Percentiles rank a stretch among this genome's conserved stretches.
Evolutionary conservation across 2,888 invertebrate genomes (phyloP).

Genomic region (Nipponacmea schrenckii): DNA sequence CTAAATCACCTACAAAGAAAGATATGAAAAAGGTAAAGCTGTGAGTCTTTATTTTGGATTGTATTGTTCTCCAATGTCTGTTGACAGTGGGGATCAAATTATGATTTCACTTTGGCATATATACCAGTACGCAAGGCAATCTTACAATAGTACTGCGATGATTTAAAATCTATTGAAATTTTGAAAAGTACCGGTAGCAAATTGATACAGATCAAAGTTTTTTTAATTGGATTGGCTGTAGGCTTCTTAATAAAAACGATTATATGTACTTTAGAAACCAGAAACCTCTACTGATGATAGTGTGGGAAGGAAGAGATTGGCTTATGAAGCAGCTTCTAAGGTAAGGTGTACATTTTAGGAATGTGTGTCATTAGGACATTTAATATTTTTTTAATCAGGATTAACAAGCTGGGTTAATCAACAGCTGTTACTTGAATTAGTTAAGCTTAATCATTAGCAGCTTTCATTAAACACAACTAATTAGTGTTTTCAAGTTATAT

Average conservation of each 20-base stretch:
- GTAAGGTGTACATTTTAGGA: constrained; percentile 28
- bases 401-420: background rate
- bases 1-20: constrained; percentile 27
- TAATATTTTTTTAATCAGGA: background rate
- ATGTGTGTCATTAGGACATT: background rate
- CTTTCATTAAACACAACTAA: too few species aligned
- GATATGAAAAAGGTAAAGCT: constrained; percentile 30
- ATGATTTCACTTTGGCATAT: background rate
- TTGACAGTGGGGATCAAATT: background rate
- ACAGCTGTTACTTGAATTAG: background rate
- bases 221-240: too few species aligned
- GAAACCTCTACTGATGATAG: constrained; percentile 11
- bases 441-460: background rate
- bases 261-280: constrained; percentile 18
- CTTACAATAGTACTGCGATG: too few species aligned
- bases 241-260: too few species aligned
- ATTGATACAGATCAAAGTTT: too few species aligned
- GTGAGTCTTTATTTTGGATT: too few species aligned
- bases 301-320: constrained; percentile 72
- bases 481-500: too few species aligned
- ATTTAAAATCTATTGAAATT: too few species aligned
- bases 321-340: constrained; percentile 72
- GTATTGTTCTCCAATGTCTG: background rate
- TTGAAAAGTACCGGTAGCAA: too few species aligned
- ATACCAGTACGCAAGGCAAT: too few species aligned